phyloP scores from a whole-genome alignment of 2,113 vertebrate genomes.

The Chrysemys picta region DNA sequence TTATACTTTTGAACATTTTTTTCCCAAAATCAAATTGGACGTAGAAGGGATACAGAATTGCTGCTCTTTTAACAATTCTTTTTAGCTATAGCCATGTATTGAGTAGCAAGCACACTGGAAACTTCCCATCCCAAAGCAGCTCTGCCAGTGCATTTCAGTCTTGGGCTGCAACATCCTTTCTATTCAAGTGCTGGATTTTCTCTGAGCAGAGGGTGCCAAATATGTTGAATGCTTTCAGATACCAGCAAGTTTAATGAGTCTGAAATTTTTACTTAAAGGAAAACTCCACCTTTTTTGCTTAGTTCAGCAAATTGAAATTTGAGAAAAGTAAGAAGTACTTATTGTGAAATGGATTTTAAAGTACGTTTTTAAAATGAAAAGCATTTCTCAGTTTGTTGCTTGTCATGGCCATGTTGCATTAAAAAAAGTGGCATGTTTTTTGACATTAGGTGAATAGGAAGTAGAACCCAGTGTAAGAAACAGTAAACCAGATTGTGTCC shows the following conservation, averaged over 20 bases:
- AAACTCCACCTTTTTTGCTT: neutral
- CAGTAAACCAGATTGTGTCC: neutral
- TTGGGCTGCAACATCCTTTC: neutral
- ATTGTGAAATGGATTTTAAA: neutral
- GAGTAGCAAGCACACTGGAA: conserved; percentile 34
- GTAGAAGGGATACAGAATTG: conserved; percentile 2
- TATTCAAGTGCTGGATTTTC: conserved; percentile 29
- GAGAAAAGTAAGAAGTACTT: conserved; percentile 1
- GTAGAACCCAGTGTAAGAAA: neutral
- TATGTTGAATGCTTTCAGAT: conserved; percentile 30
- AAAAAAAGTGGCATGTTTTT: neutral
- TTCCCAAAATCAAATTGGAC: neutral
- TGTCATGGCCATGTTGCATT: neutral
- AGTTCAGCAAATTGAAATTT: neutral
- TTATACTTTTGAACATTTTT: neutral
- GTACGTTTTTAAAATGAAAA: neutral
- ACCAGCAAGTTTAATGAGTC: conserved; percentile 14
- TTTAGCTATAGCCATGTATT: conserved; percentile 3
- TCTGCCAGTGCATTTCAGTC: conserved; percentile 10
- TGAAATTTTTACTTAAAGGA: conserved; percentile 9
- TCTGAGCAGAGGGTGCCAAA: neutral
- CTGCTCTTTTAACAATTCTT: neutral
- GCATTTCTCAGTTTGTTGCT: neutral
- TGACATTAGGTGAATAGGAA: neutral
- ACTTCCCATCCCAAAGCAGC: neutral